Evolutionary conservation across 2,797 vertebrate genomes (phyloP).

Genomic region (Morelia viridis): DNA sequence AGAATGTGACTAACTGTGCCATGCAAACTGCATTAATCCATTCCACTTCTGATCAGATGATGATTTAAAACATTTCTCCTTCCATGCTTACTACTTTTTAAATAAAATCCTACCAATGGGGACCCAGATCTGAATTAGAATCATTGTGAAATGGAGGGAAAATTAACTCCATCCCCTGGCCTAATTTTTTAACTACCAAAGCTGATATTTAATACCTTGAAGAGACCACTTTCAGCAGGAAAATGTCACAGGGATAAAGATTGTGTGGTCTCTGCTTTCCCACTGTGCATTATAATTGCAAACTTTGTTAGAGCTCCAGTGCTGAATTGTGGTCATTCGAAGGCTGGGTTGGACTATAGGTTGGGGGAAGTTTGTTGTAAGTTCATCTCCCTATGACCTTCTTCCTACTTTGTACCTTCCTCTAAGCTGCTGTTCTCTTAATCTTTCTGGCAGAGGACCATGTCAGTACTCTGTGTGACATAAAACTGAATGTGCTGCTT

Average conservation of each 20-base stretch:
- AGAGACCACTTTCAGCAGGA: background rate
- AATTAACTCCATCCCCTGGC: background rate
- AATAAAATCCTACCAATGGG: background rate
- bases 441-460: no score
- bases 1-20: background rate
- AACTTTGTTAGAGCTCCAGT: no score
- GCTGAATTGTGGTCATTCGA: no score
- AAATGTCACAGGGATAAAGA: background rate
- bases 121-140: background rate
- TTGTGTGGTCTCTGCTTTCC: no score
- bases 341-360: no score
- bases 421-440: no score
- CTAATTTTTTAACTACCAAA: background rate
- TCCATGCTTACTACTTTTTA: background rate
- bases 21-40: background rate
- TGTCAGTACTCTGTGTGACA: no score
- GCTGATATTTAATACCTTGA: background rate
- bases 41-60: background rate
- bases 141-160: background rate
- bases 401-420: no score
- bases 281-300: no score
- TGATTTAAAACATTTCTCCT: background rate
- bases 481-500: no score
- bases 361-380: no score
- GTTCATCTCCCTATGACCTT: no score